These are phyloP conservation scores for Enteromius mattozi DNA, from an alignment of 2,797 vertebrate genomes.

Conservation along the genomic window DNA sequence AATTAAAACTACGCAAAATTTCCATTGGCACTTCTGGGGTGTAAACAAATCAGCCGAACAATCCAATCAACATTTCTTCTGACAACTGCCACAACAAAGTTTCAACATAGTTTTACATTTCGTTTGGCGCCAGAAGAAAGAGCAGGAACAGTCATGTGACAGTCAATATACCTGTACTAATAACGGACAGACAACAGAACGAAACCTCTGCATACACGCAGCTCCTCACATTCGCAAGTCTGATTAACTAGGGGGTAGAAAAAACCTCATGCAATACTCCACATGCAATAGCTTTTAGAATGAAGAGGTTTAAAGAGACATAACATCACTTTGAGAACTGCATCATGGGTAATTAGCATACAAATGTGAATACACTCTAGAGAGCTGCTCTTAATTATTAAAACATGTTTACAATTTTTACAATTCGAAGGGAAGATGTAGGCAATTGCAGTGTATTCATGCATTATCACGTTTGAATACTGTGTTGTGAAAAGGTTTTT, in stretches of 20 bases:
- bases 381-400: conserved; percentile 49
- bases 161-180: neutral
- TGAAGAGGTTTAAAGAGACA: conserved; percentile 12
- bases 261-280: no score
- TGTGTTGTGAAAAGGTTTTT: conserved; percentile 6
- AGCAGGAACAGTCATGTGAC: neutral
- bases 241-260: neutral
- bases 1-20: conserved; percentile 22
- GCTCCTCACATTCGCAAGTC: conserved; percentile 2
- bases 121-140: neutral
- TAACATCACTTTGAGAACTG: conserved; percentile 46
- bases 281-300: conserved; percentile 25
- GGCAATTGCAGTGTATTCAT: conserved; percentile 25
- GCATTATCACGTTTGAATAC: neutral
- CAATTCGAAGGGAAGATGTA: conserved; percentile 40
- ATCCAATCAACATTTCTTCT: conserved; percentile 14
- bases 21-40: conserved; percentile 11
- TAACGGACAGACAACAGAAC: neutral
- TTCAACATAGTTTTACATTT: conserved; percentile 4
- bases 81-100: conserved; percentile 33
- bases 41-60: conserved; percentile 31
- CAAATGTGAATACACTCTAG: conserved; percentile 45
- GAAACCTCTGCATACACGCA: neutral
- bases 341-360: conserved; percentile 49
- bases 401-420: conserved; percentile 3